Evolutionary conservation across 2,797 vertebrate species (phyloP).

Genomic region (Mus caroli): DNA sequence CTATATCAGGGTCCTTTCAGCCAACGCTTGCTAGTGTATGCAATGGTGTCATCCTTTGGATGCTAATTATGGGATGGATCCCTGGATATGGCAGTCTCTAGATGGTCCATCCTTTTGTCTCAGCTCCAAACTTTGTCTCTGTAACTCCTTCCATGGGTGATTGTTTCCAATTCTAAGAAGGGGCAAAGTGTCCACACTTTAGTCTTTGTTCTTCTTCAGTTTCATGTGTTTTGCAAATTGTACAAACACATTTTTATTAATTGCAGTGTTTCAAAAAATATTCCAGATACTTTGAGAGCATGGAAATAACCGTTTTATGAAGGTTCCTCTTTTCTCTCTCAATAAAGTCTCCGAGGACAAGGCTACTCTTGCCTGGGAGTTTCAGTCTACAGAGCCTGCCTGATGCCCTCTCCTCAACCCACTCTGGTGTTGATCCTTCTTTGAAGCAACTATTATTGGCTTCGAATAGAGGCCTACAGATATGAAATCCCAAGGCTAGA

Average conservation of each 20-base stretch:
- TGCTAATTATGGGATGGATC: no score
- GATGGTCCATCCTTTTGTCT: no score
- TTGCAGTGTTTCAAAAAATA: constrained; percentile 36
- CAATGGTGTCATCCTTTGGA: no score
- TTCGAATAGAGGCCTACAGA: not conserved
- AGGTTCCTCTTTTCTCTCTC: not conserved
- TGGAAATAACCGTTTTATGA: not conserved
- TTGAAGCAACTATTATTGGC: not conserved
- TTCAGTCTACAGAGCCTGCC: not conserved
- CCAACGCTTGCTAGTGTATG: no score
- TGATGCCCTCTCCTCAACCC: not conserved
- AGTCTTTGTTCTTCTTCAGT: no score
- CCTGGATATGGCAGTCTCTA: no score
- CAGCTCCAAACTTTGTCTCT: no score
- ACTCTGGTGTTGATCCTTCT: not conserved
- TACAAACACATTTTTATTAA: constrained; percentile 74
- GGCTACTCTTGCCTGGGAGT: not conserved
- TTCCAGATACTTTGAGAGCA: constrained; percentile 50
- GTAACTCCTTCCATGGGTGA: no score
- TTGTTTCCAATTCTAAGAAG: no score
- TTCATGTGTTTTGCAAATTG: no score
- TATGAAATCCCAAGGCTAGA: not conserved
- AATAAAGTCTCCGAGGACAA: not conserved
- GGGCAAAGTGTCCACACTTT: no score
- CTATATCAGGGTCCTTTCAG: no score